Percentiles rank a stretch among this genome's conserved stretches.
Conservation (phyloP, 2,888 invertebrate species). For the Silvanus unidentatus region DNA sequence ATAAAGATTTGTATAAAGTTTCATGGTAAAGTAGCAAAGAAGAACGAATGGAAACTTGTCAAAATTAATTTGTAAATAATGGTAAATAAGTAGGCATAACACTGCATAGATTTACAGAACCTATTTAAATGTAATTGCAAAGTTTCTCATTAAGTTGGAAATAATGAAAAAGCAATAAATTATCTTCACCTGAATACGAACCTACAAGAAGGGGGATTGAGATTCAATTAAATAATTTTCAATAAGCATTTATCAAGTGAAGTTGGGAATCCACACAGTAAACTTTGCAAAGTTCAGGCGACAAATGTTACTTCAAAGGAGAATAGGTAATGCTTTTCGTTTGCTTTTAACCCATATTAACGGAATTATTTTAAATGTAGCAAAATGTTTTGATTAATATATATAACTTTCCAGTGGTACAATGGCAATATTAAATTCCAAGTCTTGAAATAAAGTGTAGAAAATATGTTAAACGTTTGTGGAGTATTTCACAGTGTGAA, state of each 20-base stretch:
- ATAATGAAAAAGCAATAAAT: slow-evolving; percentile 9
- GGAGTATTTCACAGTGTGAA: too few relatives aligned
- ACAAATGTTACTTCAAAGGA: neutral
- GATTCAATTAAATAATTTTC: slow-evolving; percentile 29
- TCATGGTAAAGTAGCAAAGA: too few relatives aligned
- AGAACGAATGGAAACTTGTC: too few relatives aligned
- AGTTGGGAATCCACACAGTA: slow-evolving; percentile 24
- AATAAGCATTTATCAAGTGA: slow-evolving; percentile 28
- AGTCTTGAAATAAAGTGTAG: too few relatives aligned
- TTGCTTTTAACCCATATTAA: neutral
- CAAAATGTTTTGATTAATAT: neutral
- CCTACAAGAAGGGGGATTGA: slow-evolving; percentile 11
- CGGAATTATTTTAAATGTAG: neutral
- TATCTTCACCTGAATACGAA: slow-evolving; percentile 14
- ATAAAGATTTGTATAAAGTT: too few relatives aligned
- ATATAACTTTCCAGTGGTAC: too few relatives aligned
- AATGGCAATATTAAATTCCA: too few relatives aligned
- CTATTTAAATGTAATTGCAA: slow-evolving; percentile 1
- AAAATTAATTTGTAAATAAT: too few relatives aligned
- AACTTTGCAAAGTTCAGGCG: slow-evolving; percentile 22
- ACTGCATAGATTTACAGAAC: too few relatives aligned
- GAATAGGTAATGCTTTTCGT: neutral
- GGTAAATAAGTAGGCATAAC: too few relatives aligned
- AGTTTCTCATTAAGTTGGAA: slow-evolving; percentile 4
- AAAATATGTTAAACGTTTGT: too few relatives aligned